These are phyloP conservation scores for Alethe diademata DNA, from an alignment of 2,113 vertebrate genomes.

Conservation along the genomic window DNA sequence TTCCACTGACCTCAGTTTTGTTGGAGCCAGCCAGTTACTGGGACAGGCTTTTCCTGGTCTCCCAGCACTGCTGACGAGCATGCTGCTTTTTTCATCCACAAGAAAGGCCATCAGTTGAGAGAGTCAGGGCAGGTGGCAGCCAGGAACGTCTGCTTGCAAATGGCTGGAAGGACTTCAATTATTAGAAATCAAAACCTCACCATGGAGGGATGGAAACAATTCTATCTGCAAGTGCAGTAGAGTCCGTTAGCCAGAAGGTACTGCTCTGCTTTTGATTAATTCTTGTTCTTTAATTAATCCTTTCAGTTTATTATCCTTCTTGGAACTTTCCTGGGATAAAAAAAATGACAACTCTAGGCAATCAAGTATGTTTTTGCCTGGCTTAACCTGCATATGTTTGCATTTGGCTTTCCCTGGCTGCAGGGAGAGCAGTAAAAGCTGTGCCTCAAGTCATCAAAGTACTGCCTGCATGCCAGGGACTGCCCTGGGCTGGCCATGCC, in stretches of 20 bases:
- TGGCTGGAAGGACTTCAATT: background rate
- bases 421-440: background rate
- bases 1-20: slow-evolving; percentile 21
- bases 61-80: rapidly evolving
- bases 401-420: background rate
- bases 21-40: background rate
- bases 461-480: background rate
- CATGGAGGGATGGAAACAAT: background rate
- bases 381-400: background rate
- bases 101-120: background rate
- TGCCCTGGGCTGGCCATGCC: background rate
- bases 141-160: background rate
- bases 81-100: background rate
- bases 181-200: slow-evolving; percentile 12
- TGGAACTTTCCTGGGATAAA: background rate
- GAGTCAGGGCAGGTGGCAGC: background rate
- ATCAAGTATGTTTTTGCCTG: background rate
- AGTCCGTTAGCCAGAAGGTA: background rate
- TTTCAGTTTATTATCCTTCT: background rate
- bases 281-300: background rate
- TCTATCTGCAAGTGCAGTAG: background rate
- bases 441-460: rapidly evolving
- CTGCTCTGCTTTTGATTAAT: background rate
- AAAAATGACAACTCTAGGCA: background rate
- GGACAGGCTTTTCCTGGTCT: background rate